Conservation (phyloP, 1,140 invertebrate genomes). For the Semibalanus balanoides region DNA sequence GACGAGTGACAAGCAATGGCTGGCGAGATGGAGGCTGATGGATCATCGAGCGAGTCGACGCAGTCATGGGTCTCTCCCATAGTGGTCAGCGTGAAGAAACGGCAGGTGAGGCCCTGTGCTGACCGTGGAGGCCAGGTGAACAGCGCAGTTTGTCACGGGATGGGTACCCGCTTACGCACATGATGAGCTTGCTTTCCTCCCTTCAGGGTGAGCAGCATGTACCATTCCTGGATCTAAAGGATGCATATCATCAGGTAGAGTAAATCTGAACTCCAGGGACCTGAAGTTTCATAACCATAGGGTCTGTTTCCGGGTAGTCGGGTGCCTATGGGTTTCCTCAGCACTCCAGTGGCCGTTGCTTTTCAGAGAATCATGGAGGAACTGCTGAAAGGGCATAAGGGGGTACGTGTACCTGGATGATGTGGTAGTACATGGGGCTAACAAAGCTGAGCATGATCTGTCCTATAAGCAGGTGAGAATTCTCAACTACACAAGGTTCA, state of each 20-base stretch:
- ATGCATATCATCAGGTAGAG: background rate
- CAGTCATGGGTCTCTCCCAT: too few species aligned
- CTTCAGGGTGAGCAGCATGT: too few species aligned
- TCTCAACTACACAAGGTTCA: background rate
- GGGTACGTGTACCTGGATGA: background rate
- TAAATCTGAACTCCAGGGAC: background rate
- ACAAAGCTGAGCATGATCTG: background rate
- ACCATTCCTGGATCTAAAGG: background rate
- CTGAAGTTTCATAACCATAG: background rate
- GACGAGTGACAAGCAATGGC: slow-evolving; percentile 9
- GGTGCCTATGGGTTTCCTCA: background rate
- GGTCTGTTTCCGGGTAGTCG: background rate
- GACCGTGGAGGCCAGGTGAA: too few species aligned
- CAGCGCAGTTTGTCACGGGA: too few species aligned
- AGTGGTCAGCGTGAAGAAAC: too few species aligned
- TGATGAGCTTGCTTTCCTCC: too few species aligned
- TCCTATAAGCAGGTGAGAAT: background rate
- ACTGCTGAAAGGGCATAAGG: background rate
- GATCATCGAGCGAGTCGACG: too few species aligned
- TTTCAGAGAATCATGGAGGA: background rate
- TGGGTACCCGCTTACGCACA: too few species aligned
- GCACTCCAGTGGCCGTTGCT: background rate
- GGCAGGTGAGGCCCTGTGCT: too few species aligned
- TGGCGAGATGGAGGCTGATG: background rate
- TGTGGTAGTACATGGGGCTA: background rate